A percentile compares a stretch with the other conserved stretches of the same genome.
These are phyloP conservation scores for Blastomussa wellsi DNA, from an alignment of 92 coral and sea anemone genomes.

Conservation along the genomic window DNA sequence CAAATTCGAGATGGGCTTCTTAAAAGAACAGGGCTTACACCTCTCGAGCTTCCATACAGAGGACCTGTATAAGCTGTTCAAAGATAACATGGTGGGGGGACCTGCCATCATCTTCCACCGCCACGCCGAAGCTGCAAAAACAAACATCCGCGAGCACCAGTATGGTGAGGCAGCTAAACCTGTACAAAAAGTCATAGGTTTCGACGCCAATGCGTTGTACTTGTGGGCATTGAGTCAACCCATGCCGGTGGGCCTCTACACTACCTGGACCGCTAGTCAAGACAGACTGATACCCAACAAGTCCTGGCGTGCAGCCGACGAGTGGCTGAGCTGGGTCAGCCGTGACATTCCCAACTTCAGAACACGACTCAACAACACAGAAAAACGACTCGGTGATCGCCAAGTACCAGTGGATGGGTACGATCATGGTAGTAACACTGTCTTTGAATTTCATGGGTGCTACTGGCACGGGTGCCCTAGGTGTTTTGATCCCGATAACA, in stretches of 20 bases:
- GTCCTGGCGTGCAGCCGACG: not conserved
- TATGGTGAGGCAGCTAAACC: too few species aligned
- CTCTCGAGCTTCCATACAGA: constrained; percentile 14
- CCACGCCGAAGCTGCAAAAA: too few species aligned
- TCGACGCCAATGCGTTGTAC: constrained; percentile 44
- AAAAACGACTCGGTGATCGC: not conserved
- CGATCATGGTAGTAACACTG: not conserved
- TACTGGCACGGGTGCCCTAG: not conserved
- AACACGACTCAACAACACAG: not conserved
- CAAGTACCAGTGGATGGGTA: not conserved
- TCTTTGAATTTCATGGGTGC: not conserved
- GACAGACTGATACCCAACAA: not conserved
- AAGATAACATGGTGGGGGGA: too few species aligned
- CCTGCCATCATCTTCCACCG: too few species aligned
- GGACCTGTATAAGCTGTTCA: constrained; percentile 20
- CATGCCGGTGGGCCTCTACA: constrained; percentile 31
- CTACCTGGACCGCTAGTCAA: not conserved
- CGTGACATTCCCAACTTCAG: too few species aligned
- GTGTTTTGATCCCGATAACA: not conserved
- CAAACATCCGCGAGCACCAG: too few species aligned
- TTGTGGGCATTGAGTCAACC: constrained; percentile 22
- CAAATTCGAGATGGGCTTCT: constrained; percentile 31
- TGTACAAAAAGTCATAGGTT: constrained; percentile 3
- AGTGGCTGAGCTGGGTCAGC: constrained; percentile 40
- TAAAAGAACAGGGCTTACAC: constrained; percentile 26